Evolutionary conservation across 37 sponge, comb jelly and placozoan genomes (phyloP), one percentile per base, ranked within the genome.

Genomic region (Oopsacas minuta): DNA sequence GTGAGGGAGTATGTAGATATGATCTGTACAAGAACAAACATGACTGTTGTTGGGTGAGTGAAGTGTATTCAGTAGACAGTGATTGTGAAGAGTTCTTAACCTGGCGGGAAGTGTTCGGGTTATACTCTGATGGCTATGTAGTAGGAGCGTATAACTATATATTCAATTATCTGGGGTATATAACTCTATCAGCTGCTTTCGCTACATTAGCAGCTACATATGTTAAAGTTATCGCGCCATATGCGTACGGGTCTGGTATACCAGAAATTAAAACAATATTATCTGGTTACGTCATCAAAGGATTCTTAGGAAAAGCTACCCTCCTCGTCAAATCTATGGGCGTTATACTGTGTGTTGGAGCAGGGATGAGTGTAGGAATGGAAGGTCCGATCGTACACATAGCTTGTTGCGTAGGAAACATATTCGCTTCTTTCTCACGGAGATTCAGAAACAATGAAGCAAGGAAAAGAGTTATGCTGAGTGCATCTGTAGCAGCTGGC

Each of bases 231-330:
- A 83, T 95, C 36, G 99, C 99, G 3, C 99, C 99, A 0, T 99
- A 99, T 86, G 99, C 99, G 23, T 51, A 92, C 25, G 99, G 99
- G 22, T 93, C 94, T 25, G 99, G 99, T 1, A 99, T 99, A 38
- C 96, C 99, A n/a, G 99, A 99, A 89, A 61, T 93, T 20, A 98
- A 98, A 88, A 98, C 99, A 30, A 98, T 98, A 53, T 85, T 98
- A 81, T 95, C 95, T 87, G 99, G 99, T 22, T 98, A 95, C 52
- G 90, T 98, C 88, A 98, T 98, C 81, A 82, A 89, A 34, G 94
- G 95, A 22, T 95, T 95, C 86, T 87, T 98, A 0, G 99, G 99
- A 17, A 86, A 87, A 0, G 86, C 90, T 86, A 95, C 95, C 23
- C 89, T 98, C 39, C 53, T 98, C 36, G 93, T 95, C 17, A 98